Evolutionary conservation across 2,797 vertebrate genomes (phyloP), one percentile per base, ranked within the genome.

Genomic region (Geotrypetes seraphini): DNA sequence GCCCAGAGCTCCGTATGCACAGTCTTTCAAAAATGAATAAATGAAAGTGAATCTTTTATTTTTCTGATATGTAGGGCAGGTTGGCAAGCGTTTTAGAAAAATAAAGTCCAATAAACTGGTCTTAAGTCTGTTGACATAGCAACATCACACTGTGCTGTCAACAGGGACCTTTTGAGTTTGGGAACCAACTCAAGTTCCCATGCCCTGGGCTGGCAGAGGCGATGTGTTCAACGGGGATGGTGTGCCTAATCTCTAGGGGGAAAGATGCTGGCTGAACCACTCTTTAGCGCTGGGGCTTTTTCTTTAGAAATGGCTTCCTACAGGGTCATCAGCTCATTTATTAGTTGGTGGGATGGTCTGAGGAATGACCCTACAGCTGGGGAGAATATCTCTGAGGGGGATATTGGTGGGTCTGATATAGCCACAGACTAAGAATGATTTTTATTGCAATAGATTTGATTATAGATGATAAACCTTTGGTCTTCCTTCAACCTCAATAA

Each of bases 181-280:
- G 37, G 47, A 67, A 67, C 51, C 53, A 61, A 55, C 31, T 56
- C 39, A 49, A 56, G 48, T 72, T 72, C 66, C 69, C 66, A 69
- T 66, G 69, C 61, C 59, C 63, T 49, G 54, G 48, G 46, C 50
- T 67, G 69, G 60, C 52, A 65, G 44, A 63, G 50, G 44, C 44
- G 65, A 59, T 63, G 47, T 37, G 19, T 36, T 33, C 56, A 58
- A 13, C 54, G 43, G 44, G 56, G 54, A 65, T 44, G 13, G 32
- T 36, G 57, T 1, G 0, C 50, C 59, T 47, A 39, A 25, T 50
- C 43, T 31, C 44, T 22, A 9, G 44, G 55, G n/a, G 57, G 29
- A 48, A 38, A n/a, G 11, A 22, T 63, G 60, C 54, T 33, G 47
- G 9, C 11, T 56, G 24, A n/a, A n/a, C n/a, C n/a, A n/a, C n/a